Evolutionary conservation across 2,888 invertebrate genomes (phyloP), one percentile per base, ranked within the genome.

Genomic region (Trichacis sp.): DNA sequence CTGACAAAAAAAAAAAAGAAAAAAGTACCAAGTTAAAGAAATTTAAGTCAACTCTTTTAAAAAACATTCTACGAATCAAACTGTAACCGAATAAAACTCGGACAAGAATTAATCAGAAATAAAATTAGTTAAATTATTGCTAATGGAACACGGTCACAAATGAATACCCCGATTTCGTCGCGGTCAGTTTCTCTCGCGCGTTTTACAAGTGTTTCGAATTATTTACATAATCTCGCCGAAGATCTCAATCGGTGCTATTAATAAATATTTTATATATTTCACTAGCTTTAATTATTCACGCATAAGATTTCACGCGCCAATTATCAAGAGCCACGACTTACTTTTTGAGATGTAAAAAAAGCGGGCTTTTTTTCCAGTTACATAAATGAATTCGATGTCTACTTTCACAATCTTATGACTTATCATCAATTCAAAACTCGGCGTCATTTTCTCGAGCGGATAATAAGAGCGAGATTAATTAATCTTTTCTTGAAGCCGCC

Each of bases 281-380:
- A 50, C 38, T 53, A 46, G 38, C 52, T 56, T 63, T 63, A 63
- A 67, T 63, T 63, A 67, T 63, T 67, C 63, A 57, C 56, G 63
- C 63, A 60, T 63, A 63, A 53, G 63, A 67, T 67, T 67, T 67
- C 62, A 67, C 67, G 67, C 67, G 67, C 67, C 63, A 67, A 60
- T 67, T 63, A 67, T 60, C 40, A 17, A 12, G 42, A 33, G 20
- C 3, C 24, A 46, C 59, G 67, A 56, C 62, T 67, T 67, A 67
- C 63, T 63, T 67, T 62, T 56, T 49, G 53, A 62, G 54, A 43
- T 17, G 42, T 40, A 40, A 19, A 59, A 59, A 55, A 62, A 50
- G 52, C 42, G 30, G 45, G 17, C 38, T n/a, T 33, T 60, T 63
- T 63, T 63, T 63, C 43, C 24, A n/a, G 30, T 43, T 24, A 53